Conservation (phyloP, 2,113 vertebrate genomes). For the Urocynchramus pylzowi region DNA sequence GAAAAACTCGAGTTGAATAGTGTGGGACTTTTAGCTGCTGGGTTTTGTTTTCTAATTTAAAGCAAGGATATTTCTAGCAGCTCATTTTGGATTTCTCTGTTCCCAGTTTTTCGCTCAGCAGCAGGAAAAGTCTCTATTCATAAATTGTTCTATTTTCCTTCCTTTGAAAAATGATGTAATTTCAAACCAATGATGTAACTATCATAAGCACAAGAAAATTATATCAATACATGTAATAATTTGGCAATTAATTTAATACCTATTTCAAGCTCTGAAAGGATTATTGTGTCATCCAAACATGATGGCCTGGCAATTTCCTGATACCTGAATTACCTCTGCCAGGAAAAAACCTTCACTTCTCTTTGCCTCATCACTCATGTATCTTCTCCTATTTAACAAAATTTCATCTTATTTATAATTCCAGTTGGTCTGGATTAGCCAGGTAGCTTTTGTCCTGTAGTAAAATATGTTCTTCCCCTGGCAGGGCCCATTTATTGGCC, state of each 20-base stretch:
- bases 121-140: neutral
- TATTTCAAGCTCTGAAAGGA: neutral
- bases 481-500: neutral
- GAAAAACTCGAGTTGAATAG: neutral
- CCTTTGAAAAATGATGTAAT: neutral
- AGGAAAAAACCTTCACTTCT: neutral
- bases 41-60: neutral
- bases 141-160: neutral
- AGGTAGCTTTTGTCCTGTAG: neutral
- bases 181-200: neutral
- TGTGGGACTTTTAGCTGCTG: neutral
- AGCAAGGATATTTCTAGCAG: neutral
- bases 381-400: neutral
- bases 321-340: neutral
- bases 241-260: neutral
- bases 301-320: neutral
- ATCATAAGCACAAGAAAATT: neutral
- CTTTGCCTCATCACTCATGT: neutral
- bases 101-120: neutral
- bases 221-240: neutral
- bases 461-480: neutral
- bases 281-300: neutral
- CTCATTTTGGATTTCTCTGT: neutral
- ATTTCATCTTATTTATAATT: neutral
- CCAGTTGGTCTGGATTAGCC: neutral